Percentiles rank a stretch among this genome's conserved stretches.
phyloP scores from a whole-genome alignment of 2,797 vertebrate species.

The Tympanoctomys barrerae region DNA sequence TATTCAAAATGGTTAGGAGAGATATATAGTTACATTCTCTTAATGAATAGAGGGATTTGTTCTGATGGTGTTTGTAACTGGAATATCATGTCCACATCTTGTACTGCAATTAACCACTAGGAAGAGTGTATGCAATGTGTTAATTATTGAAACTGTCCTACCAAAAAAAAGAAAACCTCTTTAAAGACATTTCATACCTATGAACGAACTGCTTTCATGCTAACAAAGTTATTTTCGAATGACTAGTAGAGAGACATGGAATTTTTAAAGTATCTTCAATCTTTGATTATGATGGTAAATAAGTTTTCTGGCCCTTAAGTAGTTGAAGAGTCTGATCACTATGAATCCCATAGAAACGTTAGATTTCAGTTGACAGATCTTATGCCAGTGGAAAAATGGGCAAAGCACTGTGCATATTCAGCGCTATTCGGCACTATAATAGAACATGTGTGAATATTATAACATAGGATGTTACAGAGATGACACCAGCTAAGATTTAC shows the following conservation, averaged over 20 bases:
- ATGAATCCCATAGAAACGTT: not conserved
- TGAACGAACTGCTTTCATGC: slow-evolving; percentile 32
- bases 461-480: slow-evolving; percentile 38
- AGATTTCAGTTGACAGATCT: not conserved
- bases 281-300: not conserved
- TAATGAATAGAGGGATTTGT: too few species aligned
- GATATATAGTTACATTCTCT: too few species aligned
- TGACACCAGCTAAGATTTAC: slow-evolving; percentile 69
- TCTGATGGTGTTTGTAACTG: too few species aligned
- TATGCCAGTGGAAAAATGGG: slow-evolving; percentile 4
- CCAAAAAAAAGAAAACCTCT: too few species aligned
- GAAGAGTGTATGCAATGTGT: too few species aligned
- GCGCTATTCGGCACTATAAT: not conserved
- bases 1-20: too few species aligned
- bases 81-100: too few species aligned
- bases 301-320: not conserved
- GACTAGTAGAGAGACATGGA: not conserved
- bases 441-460: slow-evolving; percentile 48
- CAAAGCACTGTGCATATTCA: not conserved
- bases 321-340: not conserved
- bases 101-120: too few species aligned
- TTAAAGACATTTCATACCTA: not conserved
- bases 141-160: too few species aligned
- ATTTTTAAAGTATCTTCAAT: not conserved
- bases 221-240: slow-evolving; percentile 1